Conservation (phyloP, 2,888 invertebrate species). For the Heteromurus nitidus region DNA sequence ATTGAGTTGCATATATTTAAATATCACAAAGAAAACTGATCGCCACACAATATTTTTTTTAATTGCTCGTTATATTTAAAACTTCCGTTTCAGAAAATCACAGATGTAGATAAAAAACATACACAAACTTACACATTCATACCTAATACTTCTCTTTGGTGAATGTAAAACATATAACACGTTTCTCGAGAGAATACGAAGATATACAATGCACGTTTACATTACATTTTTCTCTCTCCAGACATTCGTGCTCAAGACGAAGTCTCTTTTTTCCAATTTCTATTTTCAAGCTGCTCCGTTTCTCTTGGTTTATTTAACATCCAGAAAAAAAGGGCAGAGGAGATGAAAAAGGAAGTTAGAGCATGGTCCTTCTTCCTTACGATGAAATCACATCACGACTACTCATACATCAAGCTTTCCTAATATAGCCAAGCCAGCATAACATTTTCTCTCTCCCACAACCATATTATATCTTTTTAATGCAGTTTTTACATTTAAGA, state of each 20-base stretch:
- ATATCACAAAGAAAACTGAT: neutral
- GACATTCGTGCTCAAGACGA: too few species aligned
- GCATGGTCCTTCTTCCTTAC: slow-evolving; percentile 34
- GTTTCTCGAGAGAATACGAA: too few species aligned
- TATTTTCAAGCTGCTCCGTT: slow-evolving; percentile 25
- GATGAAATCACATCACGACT: slow-evolving; percentile 42
- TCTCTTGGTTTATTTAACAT: neutral
- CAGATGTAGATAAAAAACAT: neutral
- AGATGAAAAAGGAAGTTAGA: slow-evolving; percentile 44
- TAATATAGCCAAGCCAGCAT: neutral
- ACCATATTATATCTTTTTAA: too few species aligned
- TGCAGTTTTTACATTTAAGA: neutral
- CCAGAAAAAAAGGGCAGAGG: slow-evolving; percentile 18
- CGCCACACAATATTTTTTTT: neutral
- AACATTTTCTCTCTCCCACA: neutral
- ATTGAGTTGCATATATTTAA: too few species aligned
- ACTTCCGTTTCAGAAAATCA: neutral
- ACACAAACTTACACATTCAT: neutral
- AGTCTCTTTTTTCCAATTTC: slow-evolving; percentile 47
- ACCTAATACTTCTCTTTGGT: too few species aligned
- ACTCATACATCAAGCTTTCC: neutral
- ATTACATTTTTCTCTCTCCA: too few species aligned
- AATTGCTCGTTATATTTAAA: neutral
- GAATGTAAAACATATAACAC: too few species aligned
- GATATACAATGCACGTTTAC: slow-evolving; percentile 18